A percentile compares a stretch with the other conserved stretches of the same genome.
phyloP scores from a whole-genome alignment of 2,113 vertebrate species.

The Corythornis cristatus region DNA sequence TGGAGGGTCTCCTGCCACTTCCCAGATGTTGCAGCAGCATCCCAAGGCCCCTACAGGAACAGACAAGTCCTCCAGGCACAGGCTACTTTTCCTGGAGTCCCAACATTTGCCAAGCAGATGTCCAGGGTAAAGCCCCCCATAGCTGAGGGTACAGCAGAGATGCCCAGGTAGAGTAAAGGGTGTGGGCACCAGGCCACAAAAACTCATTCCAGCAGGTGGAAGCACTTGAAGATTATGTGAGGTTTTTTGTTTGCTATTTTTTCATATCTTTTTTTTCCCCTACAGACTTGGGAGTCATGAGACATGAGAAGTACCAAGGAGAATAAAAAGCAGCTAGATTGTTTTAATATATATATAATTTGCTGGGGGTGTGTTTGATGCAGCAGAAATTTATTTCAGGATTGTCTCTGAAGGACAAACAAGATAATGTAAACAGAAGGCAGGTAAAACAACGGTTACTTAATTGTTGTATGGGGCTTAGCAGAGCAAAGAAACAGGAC shows the following conservation, averaged over 20 bases:
- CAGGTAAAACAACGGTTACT: neutral
- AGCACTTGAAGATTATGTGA: neutral
- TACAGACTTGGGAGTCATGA: neutral
- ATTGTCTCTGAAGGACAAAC: neutral
- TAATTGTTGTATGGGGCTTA: neutral
- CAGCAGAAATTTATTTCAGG: neutral
- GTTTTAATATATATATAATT: neutral
- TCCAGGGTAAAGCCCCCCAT: neutral
- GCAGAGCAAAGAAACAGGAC: neutral
- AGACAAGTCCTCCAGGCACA: rapidly evolving
- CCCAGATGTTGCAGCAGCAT: neutral
- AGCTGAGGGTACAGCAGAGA: neutral
- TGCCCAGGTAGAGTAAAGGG: neutral
- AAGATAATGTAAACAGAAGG: neutral
- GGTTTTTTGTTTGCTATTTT: neutral
- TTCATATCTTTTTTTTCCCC: neutral
- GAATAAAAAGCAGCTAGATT: neutral
- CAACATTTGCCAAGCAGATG: neutral
- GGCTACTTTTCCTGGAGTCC: neutral
- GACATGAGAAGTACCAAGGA: neutral
- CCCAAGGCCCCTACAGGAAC: neutral
- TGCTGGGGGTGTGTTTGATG: neutral
- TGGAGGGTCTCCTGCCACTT: neutral
- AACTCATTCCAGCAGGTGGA: neutral
- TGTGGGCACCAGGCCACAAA: neutral